phyloP scores from a whole-genome alignment of 2,113 vertebrate species.

The crab-eating macaque (Macaca fascicularis) region T2T-MFA8v1.1 NC_088375.1:203352001-203352500 shows the following conservation, averaged over 20 bases:
- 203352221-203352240: background rate
- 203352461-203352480: conserved; percentile 51
- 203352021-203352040: background rate
- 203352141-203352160: too few relatives aligned
- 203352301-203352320: conserved; percentile 91
- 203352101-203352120: background rate
- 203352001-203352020: accelerated
- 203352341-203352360: conserved; percentile 93
- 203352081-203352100: background rate
- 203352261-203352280: background rate
- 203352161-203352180: background rate
- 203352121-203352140: background rate
- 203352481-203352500: conserved; percentile 67
- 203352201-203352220: background rate
- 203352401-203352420: conserved; percentile 39
- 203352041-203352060: accelerated
- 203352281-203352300: conserved; percentile 87
- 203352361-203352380: background rate
- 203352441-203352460: conserved; percentile 49
- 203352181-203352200: background rate
- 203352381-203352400: background rate
- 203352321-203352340: conserved; percentile 79
- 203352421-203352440: background rate
- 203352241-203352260: background rate
- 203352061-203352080: background rate